Evolutionary conservation across 1,140 invertebrate genomes (phyloP).

Genomic region (Scaptomyza hsui): DNA sequence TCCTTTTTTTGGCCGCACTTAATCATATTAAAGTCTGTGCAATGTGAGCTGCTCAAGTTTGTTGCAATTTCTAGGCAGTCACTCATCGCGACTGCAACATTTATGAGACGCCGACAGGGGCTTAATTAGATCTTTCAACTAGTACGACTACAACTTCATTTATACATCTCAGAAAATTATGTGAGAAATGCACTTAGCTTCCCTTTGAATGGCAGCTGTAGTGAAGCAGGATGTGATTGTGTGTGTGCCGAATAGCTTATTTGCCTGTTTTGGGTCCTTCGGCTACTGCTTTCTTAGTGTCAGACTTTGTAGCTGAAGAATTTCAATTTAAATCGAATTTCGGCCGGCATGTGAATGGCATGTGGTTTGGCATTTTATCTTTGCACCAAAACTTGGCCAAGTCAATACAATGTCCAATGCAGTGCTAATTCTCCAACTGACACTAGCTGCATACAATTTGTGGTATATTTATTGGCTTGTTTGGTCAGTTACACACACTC

Average conservation of each 20-base stretch:
- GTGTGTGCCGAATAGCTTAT: slow-evolving; percentile 13
- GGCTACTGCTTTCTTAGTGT: slow-evolving; percentile 24
- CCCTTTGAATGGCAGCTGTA: slow-evolving; percentile 7
- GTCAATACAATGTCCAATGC: slow-evolving; percentile 68
- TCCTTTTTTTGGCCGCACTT: slow-evolving; percentile 47
- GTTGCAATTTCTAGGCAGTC: slow-evolving; percentile 54
- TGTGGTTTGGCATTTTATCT: slow-evolving; percentile 50
- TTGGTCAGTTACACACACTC: slow-evolving; percentile 51
- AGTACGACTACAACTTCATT: slow-evolving; percentile 14
- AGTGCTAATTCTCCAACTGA: slow-evolving; percentile 59
- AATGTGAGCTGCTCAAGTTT: slow-evolving; percentile 56
- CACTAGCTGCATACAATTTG: slow-evolving; percentile 77
- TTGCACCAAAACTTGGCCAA: slow-evolving; percentile 57
- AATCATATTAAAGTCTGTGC: slow-evolving; percentile 64
- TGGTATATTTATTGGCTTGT: slow-evolving; percentile 82
- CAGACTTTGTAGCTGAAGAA: slow-evolving; percentile 50
- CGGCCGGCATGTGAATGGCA: slow-evolving; percentile 69
- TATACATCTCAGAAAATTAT: slow-evolving; percentile 33
- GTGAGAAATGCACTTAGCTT: slow-evolving; percentile 30
- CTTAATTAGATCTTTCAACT: slow-evolving; percentile 67
- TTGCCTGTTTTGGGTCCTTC: slow-evolving; percentile 4
- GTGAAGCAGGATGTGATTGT: slow-evolving; percentile 4
- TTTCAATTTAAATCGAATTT: slow-evolving; percentile 82
- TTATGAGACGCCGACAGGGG: slow-evolving; percentile 69
- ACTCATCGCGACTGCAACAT: slow-evolving; percentile 61